Evolutionary conservation across 2,888 invertebrate species (phyloP), one percentile per base, ranked within the genome.

Genomic region (Macrophya alboannulata): DNA sequence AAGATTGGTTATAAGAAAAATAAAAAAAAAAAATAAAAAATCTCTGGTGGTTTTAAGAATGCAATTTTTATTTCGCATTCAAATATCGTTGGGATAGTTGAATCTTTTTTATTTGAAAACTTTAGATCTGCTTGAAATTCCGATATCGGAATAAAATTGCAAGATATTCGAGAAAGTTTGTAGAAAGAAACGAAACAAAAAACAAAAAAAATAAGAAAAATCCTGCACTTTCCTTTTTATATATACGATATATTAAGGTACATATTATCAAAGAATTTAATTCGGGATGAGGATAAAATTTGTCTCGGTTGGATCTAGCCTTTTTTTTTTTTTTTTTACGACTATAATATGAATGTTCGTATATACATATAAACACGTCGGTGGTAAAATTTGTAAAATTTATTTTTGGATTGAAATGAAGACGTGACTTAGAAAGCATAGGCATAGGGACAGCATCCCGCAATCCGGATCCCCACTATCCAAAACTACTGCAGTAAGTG

Each of bases 351-450:
- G 31, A 25, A 76, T 51, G 51, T 76, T 76, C 31, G 51, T 76
- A 76, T 25, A 21, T 21, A 76, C 51, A 76, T 25, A 21, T 21
- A 76, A 55, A 55, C 55, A 15, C 37, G 48, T 48, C 12, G 76
- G 76, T 74, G 45, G 51, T 37, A 12, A 76, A 76, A 76, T 31
- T 48, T 76, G 51, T 48, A 76, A 51, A 15, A 31, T 76, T 48
- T 76, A 76, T 76, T 76, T 76, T 76, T 48, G 76, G 76, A 76
- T 17, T 68, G 31, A 76, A 76, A 21, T 76, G 40, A 17, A 31
- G 31, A 31, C 8, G 31, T 31, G 51, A 45, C 74, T 48, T 51
- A 17, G 48, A 8, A 31, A 51, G 43, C 48, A 21, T 43, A 72
- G 6, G 43, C 17, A 37, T n/a, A 72, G 17, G 43, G 10, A 45